Evolutionary conservation across 2,888 invertebrate genomes (phyloP), one percentile per base, ranked within the genome.

Genomic region (Lordiphosa fenestrarum): DNA sequence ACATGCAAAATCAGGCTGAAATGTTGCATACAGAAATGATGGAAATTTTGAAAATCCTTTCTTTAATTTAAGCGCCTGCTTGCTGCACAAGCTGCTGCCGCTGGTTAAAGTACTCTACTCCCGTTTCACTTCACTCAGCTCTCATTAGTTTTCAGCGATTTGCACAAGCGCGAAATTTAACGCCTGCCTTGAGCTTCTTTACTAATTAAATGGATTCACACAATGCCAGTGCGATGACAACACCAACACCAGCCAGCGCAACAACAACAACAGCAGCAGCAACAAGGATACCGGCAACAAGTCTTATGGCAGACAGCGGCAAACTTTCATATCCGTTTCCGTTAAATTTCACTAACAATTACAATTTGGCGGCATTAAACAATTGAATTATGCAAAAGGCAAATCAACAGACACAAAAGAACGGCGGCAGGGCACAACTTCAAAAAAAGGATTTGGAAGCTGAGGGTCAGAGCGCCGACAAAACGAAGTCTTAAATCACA

Each of bases 401-500:
- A 65, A 66, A 64, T 68, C 73, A 68, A 52, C 53, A 42, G 39
- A 62, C 65, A 48, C 66, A 59, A 47, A 55, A 49, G 48, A 56
- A 49, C 56, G 56, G 21, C 47, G 41, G 46, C 59, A 56, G 56
- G 39, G 38, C 44, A 15, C 13, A 42, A 49, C 37, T 9, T 44
- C 25, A 44, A 33, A 44, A 54, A 62, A 63, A 62, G 38, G 12
- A 9, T 9, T 21, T 21, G 21, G 21, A 39, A 33, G 25, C 36
- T 41, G 37, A 41, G 42, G 36, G 46, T n/a, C 30, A 33, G 46
- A 30, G 39, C 39, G 63, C 66, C 74, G 74, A 66, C 84, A 73
- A 83, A 83, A 77, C 76, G 82, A 71, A 76, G 82, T 82, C 86
- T 82, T 85, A 85, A 85, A 86, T 85, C 85, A 85, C 85, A 86